Evolutionary conservation across 35 echinoderm and acorn worm species (phyloP).

Genomic region (Ophioderma brevispina): DNA sequence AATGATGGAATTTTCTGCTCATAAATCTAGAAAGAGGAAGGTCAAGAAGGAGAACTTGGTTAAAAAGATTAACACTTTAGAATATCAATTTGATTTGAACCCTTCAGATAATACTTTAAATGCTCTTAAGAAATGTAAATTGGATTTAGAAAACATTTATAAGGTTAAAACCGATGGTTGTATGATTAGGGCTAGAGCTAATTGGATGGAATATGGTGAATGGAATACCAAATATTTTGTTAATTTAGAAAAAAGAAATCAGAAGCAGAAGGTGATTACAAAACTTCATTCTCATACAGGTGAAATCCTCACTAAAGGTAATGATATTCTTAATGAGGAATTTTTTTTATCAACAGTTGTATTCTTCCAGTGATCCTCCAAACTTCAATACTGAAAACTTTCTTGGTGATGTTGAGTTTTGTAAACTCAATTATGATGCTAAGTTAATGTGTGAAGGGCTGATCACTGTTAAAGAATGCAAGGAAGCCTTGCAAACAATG

Average conservation of each 20-base stretch:
- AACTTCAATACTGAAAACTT: neutral
- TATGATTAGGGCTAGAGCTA: neutral
- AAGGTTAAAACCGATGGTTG: neutral
- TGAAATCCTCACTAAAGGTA: neutral
- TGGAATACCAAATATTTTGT: slow-evolving; percentile 11
- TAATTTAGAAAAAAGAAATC: slow-evolving; percentile 51
- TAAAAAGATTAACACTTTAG: too few species aligned
- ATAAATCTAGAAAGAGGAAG: too few species aligned
- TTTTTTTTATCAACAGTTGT: slow-evolving; percentile 15
- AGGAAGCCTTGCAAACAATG: slow-evolving; percentile 25
- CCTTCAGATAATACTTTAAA: neutral
- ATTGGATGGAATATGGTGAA: neutral
- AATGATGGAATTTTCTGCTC: neutral
- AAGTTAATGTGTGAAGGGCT: slow-evolving; percentile 18
- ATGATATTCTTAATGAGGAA: slow-evolving; percentile 21
- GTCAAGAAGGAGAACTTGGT: too few species aligned
- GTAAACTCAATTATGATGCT: neutral
- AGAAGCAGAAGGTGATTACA: slow-evolving; percentile 36
- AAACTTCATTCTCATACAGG: slow-evolving; percentile 22
- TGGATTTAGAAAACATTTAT: neutral
- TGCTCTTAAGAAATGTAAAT: neutral
- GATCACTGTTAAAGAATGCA: slow-evolving; percentile 13
- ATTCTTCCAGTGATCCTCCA: neutral
- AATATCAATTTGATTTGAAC: too few species aligned
- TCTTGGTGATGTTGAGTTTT: neutral